Conservation (phyloP, 2,797 vertebrate species). For the Lutjanus argentimaculatus region DNA sequence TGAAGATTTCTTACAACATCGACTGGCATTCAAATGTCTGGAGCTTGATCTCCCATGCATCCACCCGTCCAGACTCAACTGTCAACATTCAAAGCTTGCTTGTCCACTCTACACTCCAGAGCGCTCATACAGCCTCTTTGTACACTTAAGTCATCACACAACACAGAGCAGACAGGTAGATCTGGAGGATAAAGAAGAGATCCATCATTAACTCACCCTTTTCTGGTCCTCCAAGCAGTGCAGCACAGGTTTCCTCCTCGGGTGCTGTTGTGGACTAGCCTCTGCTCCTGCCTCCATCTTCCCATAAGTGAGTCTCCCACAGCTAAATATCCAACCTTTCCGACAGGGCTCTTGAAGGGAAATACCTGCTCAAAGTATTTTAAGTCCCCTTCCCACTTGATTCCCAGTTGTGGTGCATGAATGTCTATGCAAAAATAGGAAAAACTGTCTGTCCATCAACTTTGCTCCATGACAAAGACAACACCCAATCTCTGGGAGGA, state of each 20-base stretch:
- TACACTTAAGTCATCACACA: not conserved
- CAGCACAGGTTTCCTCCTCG: slow-evolving; percentile 91
- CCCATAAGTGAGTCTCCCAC: slow-evolving; percentile 77
- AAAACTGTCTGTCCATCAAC: slow-evolving; percentile 74
- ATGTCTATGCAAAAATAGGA: slow-evolving; percentile 62
- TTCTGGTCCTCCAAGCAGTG: slow-evolving; percentile 98
- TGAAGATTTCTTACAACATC: no score
- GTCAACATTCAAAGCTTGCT: not conserved
- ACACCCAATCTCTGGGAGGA: slow-evolving; percentile 56
- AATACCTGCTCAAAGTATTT: slow-evolving; percentile 73
- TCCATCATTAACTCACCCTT: slow-evolving; percentile 88
- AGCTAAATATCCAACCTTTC: slow-evolving; percentile 66
- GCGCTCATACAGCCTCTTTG: not conserved
- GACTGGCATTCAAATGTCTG: not conserved
- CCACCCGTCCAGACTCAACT: not conserved
- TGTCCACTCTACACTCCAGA: not conserved
- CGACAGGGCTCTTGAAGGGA: slow-evolving; percentile 44
- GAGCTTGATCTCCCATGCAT: not conserved
- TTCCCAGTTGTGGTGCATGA: slow-evolving; percentile 59
- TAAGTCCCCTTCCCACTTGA: slow-evolving; percentile 64
- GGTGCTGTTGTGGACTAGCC: slow-evolving; percentile 90
- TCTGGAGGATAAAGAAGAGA: slow-evolving; percentile 19
- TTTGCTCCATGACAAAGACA: slow-evolving; percentile 68
- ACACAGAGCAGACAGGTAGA: slow-evolving; percentile 1
- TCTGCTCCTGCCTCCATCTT: slow-evolving; percentile 95